Evolutionary conservation across 2,797 vertebrate species (phyloP).

Genomic region (Acrocephalus scirpaceus): DNA sequence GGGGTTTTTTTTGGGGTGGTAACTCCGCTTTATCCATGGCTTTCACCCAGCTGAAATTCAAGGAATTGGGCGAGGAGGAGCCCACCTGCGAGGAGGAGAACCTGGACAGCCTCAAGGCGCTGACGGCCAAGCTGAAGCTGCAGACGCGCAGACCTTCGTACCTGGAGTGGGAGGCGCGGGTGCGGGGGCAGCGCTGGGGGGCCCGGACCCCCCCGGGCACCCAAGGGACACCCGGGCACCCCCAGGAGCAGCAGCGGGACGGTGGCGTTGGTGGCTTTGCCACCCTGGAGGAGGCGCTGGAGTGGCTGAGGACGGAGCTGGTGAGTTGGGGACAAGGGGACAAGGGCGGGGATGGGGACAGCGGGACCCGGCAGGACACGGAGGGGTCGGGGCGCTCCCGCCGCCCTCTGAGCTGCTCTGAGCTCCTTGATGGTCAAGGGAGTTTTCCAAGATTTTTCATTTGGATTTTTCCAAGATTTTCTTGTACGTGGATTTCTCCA

Average conservation of each 20-base stretch:
- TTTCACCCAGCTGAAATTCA: slow-evolving; percentile 77
- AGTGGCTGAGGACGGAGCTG: slow-evolving; percentile 90
- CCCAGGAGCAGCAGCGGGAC: not conserved
- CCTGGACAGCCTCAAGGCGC: slow-evolving; percentile 88
- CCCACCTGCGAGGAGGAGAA: slow-evolving; percentile 78
- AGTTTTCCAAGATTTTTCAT: no score
- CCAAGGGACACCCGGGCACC: no score
- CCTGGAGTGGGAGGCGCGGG: slow-evolving; percentile 89
- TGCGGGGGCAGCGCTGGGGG: slow-evolving; percentile 85
- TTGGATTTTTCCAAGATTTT: no score
- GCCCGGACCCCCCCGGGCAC: not conserved
- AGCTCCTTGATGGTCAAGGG: no score
- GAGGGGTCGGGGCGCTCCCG: fast-evolving
- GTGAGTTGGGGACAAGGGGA: slow-evolving; percentile 76
- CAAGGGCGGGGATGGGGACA: not conserved
- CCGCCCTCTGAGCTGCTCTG: no score
- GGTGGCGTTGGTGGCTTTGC: slow-evolving; percentile 86
- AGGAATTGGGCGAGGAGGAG: slow-evolving; percentile 80
- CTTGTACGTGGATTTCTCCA: no score
- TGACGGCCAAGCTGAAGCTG: slow-evolving; percentile 90
- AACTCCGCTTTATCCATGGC: slow-evolving; percentile 46
- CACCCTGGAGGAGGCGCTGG: slow-evolving; percentile 85
- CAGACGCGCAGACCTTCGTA: slow-evolving; percentile 93
- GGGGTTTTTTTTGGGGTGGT: fast-evolving
- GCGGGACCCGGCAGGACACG: not conserved